These are phyloP conservation scores for Orestias chungarensis DNA, from an alignment of 2,797 vertebrate genomes.

Conservation along the genomic window DNA sequence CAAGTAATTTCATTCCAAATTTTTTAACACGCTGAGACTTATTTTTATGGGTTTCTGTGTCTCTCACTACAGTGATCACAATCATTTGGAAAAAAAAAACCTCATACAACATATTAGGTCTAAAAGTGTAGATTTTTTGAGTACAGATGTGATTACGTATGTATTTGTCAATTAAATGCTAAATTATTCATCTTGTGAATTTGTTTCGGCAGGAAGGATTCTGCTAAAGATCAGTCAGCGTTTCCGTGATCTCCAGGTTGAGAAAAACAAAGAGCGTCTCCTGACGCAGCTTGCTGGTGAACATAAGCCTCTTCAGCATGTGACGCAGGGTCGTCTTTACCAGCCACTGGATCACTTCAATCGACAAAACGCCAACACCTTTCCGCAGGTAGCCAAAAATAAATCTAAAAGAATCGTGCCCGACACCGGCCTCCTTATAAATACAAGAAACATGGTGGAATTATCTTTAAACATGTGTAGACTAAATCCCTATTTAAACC, in stretches of 20 bases:
- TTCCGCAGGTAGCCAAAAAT: conserved; percentile 79
- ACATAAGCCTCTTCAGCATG: conserved; percentile 16
- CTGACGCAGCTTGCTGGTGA: not conserved
- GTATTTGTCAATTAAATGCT: too few relatives aligned
- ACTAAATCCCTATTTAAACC: not conserved
- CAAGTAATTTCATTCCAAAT: too few relatives aligned
- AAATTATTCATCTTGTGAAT: not conserved
- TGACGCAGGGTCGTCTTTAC: conserved; percentile 57
- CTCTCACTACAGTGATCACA: too few relatives aligned
- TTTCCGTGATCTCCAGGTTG: conserved; percentile 50
- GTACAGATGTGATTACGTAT: too few relatives aligned
- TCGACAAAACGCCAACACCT: conserved; percentile 53
- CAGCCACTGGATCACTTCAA: conserved; percentile 87
- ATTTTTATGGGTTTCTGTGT: too few relatives aligned
- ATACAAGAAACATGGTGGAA: not conserved
- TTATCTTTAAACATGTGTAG: not conserved
- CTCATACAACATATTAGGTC: too few relatives aligned
- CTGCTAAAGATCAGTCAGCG: conserved; percentile 68
- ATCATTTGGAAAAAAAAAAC: too few relatives aligned
- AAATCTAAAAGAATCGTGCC: not conserved
- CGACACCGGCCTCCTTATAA: too few relatives aligned
- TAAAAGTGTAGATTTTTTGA: too few relatives aligned
- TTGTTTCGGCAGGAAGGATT: conserved; percentile 53
- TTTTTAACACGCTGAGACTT: too few relatives aligned
- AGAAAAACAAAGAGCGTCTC: conserved; percentile 53